A percentile compares a stretch with the other conserved stretches of the same genome.
Evolutionary conservation across 2,797 vertebrate species (phyloP).

Genomic region (Sebastes matsubarae): DNA sequence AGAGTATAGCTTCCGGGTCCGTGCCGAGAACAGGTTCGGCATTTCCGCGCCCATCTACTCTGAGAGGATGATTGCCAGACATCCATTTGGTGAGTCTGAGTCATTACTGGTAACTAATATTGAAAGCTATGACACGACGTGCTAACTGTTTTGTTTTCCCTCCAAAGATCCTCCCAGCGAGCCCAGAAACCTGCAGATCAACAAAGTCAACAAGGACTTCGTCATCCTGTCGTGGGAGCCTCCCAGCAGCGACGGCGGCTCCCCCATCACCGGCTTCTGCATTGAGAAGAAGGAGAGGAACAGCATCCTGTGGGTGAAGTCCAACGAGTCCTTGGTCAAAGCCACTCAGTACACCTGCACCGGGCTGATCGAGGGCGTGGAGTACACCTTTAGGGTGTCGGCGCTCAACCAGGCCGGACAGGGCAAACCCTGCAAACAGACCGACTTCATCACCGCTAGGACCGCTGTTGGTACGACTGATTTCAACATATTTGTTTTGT

Average conservation of each 20-base stretch:
- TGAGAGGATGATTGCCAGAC: conserved; percentile 90
- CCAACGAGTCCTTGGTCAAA: conserved; percentile 91
- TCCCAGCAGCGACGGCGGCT: conserved; percentile 93
- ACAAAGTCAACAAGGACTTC: conserved; percentile 93
- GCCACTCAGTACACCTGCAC: conserved; percentile 93
- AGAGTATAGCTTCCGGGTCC: conserved; percentile 95
- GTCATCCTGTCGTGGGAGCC: conserved; percentile 94
- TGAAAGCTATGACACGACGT: not conserved
- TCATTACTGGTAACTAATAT: not conserved
- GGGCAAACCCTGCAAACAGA: conserved; percentile 96
- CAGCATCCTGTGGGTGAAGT: conserved; percentile 94
- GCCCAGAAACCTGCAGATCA: conserved; percentile 90
- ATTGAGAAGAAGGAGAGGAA: conserved; percentile 99
- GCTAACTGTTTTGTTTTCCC: not conserved
- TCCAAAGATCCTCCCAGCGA: conserved; percentile 92
- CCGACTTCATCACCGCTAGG: conserved; percentile 94
- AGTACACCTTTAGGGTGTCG: conserved; percentile 97
- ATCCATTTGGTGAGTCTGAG: conserved; percentile 91
- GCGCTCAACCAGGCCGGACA: conserved; percentile 94
- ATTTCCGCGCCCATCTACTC: conserved; percentile 92
- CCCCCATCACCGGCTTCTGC: conserved; percentile 91
- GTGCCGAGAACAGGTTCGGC: conserved; percentile 97
- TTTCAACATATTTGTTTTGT: not conserved
- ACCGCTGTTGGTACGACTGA: conserved; percentile 87
- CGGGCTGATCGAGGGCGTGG: conserved; percentile 93